Conservation (phyloP, 2,888 invertebrate genomes). For the Piscicola geometra region DNA sequence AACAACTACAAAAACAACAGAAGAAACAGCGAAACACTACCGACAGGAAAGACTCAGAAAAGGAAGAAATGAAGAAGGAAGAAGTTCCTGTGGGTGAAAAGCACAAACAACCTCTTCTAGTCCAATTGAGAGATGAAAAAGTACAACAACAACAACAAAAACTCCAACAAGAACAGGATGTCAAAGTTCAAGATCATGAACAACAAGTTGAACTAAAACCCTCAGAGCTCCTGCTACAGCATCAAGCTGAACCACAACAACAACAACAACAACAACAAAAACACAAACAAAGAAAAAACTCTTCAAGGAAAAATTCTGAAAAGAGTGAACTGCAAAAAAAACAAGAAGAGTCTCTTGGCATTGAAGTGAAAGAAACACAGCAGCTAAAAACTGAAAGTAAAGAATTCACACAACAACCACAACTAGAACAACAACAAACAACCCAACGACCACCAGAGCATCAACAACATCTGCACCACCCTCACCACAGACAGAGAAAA, state of each 20-base stretch:
- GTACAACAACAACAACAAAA: neutral
- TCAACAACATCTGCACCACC: neutral
- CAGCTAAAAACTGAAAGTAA: too few species aligned
- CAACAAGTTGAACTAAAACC: neutral
- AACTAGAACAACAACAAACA: neutral
- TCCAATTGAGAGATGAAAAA: neutral
- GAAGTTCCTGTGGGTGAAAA: neutral
- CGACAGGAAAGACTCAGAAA: neutral
- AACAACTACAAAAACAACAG: neutral
- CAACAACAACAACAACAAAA: too few species aligned
- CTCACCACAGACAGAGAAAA: neutral
- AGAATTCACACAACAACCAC: too few species aligned
- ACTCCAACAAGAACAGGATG: neutral
- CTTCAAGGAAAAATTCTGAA: too few species aligned
- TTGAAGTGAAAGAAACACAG: too few species aligned
- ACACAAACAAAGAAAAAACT: too few species aligned
- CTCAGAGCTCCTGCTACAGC: too few species aligned
- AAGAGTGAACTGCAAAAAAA: too few species aligned
- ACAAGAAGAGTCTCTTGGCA: too few species aligned
- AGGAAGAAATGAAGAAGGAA: neutral
- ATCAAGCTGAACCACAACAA: too few species aligned
- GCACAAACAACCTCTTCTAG: neutral
- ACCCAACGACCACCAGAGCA: neutral
- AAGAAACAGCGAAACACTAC: neutral
- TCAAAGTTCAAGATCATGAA: neutral